These are phyloP conservation scores for Argyresthia goedartella DNA, from an alignment of 2,888 invertebrate genomes.

Conservation along the genomic window DNA sequence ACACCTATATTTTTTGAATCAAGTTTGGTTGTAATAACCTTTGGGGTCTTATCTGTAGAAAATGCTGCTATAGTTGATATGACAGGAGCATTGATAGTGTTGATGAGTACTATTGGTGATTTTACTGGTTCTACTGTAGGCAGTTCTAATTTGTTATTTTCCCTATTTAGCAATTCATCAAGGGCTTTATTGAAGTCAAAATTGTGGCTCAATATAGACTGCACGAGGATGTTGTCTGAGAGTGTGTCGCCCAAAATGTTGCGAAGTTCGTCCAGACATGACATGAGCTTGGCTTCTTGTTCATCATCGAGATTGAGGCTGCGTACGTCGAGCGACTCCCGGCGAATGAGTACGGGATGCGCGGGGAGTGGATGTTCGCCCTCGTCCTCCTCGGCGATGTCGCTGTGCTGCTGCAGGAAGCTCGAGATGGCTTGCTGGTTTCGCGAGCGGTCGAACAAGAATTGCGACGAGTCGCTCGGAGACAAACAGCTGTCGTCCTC, in stretches of 20 bases:
- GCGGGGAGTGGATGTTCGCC: constrained; percentile 41
- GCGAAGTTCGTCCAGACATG: constrained; percentile 86
- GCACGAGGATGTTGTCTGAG: constrained; percentile 79
- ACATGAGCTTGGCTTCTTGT: constrained; percentile 81
- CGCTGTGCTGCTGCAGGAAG: constrained; percentile 80
- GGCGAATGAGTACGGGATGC: constrained; percentile 30
- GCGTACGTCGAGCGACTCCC: constrained; percentile 63
- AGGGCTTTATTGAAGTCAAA: constrained; percentile 82
- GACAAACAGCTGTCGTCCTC: constrained; percentile 94
- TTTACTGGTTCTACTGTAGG: constrained; percentile 24
- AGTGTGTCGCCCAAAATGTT: constrained; percentile 83
- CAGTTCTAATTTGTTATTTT: constrained; percentile 25
- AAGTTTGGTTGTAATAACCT: constrained; percentile 49
- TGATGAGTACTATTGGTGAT: constrained; percentile 26
- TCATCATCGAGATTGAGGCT: constrained; percentile 70
- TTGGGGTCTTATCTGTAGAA: constrained; percentile 27
- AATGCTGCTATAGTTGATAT: constrained; percentile 21
- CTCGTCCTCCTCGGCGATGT: constrained; percentile 77
- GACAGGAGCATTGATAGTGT: constrained; percentile 33
- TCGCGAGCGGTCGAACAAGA: constrained; percentile 85
- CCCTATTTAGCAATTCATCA: constrained; percentile 76
- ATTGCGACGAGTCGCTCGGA: constrained; percentile 87
- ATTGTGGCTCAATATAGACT: constrained; percentile 77
- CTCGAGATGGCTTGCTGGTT: constrained; percentile 81
- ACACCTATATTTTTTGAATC: constrained; percentile 48